These are phyloP conservation scores for Eristalis arbustorum DNA, from an alignment of 2,888 invertebrate species.

Conservation along the genomic window DNA sequence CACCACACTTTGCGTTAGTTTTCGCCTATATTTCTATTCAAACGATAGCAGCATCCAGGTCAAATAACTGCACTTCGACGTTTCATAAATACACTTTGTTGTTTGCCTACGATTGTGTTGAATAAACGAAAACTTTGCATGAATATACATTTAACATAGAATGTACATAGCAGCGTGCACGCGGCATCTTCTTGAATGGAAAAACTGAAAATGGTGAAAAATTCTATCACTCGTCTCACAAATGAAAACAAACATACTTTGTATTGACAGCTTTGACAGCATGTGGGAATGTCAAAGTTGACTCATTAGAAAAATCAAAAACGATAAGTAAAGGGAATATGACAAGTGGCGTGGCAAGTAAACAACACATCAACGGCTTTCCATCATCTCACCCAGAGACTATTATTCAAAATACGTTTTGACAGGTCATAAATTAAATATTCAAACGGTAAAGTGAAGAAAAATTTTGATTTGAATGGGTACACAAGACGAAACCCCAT, in stretches of 20 bases:
- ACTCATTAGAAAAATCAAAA: not conserved
- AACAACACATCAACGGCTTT: not conserved
- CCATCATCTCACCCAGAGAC: not conserved
- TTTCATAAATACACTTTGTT: constrained; percentile 31
- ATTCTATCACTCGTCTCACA: not conserved
- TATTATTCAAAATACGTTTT: not conserved
- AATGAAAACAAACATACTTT: not conserved
- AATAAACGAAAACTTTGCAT: constrained; percentile 45
- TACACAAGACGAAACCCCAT: not conserved
- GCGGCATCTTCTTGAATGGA: not conserved
- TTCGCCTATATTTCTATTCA: constrained; percentile 8
- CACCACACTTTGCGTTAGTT: constrained; percentile 39
- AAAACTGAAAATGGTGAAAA: not conserved
- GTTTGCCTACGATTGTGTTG: constrained; percentile 32
- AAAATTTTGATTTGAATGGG: not conserved
- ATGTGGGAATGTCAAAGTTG: not conserved
- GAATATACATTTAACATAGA: constrained; percentile 35
- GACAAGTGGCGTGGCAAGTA: not conserved
- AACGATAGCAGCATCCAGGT: constrained; percentile 44
- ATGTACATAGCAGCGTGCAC: not conserved
- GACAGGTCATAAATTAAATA: not conserved
- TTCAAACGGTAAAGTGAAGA: not conserved
- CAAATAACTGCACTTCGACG: constrained; percentile 52
- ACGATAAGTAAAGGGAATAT: not conserved
- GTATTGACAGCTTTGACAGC: not conserved